phyloP scores from a whole-genome alignment of 2,113 vertebrate species.

The Rhegmatorhina hoffmannsi region DNA sequence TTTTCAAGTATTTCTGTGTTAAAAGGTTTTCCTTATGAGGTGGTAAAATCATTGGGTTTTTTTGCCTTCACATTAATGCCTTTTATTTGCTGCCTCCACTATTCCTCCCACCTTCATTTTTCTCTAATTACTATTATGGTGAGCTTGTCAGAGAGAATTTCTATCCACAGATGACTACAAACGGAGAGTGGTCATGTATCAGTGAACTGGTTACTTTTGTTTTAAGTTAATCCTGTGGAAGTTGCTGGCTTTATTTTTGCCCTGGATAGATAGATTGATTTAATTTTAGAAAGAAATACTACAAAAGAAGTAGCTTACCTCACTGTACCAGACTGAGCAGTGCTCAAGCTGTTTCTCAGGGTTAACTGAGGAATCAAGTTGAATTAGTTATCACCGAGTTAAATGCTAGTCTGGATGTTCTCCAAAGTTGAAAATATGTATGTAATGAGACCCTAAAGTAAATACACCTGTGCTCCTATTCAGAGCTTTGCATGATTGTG shows the following conservation, averaged over 20 bases:
- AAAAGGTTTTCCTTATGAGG: not conserved
- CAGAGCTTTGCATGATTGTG: not conserved
- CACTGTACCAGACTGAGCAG: not conserved
- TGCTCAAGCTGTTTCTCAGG: not conserved
- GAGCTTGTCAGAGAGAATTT: not conserved
- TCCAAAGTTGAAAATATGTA: not conserved
- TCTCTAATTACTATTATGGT: not conserved
- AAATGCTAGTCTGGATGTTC: not conserved
- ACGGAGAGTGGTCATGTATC: not conserved
- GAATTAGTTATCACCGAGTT: constrained; percentile 4
- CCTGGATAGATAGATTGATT: not conserved
- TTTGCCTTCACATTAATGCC: not conserved
- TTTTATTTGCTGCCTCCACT: not conserved
- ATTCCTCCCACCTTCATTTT: not conserved
- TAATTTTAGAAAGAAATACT: not conserved
- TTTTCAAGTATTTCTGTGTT: not conserved
- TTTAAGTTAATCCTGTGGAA: not conserved
- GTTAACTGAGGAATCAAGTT: not conserved
- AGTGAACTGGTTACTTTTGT: not conserved
- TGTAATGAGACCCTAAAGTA: not conserved
- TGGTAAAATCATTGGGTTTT: not conserved
- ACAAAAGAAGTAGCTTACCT: not conserved
- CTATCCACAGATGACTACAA: not conserved
- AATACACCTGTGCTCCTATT: not conserved
- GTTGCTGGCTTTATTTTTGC: not conserved